Percentiles rank a stretch among this genome's conserved stretches.
phyloP scores from a whole-genome alignment of 2,113 vertebrate genomes.

The Callorhinus ursinus region DNA sequence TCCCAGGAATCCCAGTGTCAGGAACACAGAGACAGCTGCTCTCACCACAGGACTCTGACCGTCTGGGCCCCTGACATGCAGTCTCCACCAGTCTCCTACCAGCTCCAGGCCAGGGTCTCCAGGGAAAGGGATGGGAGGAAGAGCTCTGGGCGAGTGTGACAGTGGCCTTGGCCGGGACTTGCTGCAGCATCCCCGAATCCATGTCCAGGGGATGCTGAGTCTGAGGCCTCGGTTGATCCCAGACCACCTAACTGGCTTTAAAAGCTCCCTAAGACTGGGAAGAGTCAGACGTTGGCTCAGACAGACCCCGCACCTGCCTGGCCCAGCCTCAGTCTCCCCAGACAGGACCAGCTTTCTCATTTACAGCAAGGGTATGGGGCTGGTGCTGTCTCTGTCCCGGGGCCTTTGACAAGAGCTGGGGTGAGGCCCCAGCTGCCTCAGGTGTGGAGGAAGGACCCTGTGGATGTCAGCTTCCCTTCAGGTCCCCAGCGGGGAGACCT shows the following conservation, averaged over 20 bases:
- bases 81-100: neutral
- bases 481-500: neutral
- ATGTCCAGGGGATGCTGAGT: fast-evolving
- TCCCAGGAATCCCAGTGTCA: neutral
- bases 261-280: neutral
- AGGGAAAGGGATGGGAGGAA: neutral
- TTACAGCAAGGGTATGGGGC: neutral
- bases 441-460: neutral
- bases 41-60: fast-evolving
- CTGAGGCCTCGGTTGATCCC: neutral
- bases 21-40: fast-evolving
- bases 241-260: too few relatives aligned
- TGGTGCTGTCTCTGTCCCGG: neutral
- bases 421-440: neutral
- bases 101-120: neutral
- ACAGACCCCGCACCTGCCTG: neutral
- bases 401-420: neutral
- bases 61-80: fast-evolving
- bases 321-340: neutral
- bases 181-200: neutral
- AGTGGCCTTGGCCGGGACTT: too few relatives aligned
- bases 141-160: too few relatives aligned
- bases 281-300: neutral
- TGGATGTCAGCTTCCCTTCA: neutral
- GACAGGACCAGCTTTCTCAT: neutral